Evolutionary conservation across 1,140 invertebrate genomes (phyloP).

Genomic region (Diabrotica undecimpunctata): DNA sequence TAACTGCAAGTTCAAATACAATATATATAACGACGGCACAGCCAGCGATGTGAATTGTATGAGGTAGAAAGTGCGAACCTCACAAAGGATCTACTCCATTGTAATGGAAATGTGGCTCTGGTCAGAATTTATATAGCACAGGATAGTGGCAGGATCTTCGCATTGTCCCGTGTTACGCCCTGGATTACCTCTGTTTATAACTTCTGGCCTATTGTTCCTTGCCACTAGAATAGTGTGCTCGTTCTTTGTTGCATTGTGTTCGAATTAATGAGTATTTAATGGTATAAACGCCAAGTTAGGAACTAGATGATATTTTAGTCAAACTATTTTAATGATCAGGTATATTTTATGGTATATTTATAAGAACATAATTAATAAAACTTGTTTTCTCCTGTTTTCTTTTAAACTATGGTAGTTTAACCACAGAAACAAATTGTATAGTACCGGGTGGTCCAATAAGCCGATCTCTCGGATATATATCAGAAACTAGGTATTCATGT

Average conservation of each 20-base stretch:
- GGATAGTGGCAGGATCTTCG: conserved; percentile 25
- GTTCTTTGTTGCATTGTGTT: conserved; percentile 1
- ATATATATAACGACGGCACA: conserved; percentile 20
- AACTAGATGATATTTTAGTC: too few relatives aligned
- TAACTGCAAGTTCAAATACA: conserved; percentile 16
- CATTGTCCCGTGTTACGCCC: conserved; percentile 23
- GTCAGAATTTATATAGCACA: conserved; percentile 13
- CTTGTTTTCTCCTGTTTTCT: too few relatives aligned
- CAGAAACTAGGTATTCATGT: too few relatives aligned
- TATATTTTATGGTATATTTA: too few relatives aligned
- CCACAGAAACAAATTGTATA: too few relatives aligned
- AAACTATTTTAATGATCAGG: too few relatives aligned
- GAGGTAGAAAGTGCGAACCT: conserved; percentile 16
- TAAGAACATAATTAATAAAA: too few relatives aligned
- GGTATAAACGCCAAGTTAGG: not conserved
- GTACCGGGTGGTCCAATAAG: too few relatives aligned
- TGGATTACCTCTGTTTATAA: conserved; percentile 28
- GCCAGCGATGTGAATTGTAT: conserved; percentile 19
- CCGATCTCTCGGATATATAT: too few relatives aligned
- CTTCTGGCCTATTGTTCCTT: conserved; percentile 27
- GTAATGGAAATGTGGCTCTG: conserved; percentile 26
- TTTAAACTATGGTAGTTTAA: too few relatives aligned
- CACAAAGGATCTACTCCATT: conserved; percentile 22
- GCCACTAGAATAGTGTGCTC: conserved; percentile 15
- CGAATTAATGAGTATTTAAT: conserved; percentile 1